Evolutionary conservation across 2,113 vertebrate species (phyloP).

Genomic region (Misgurnus mizolepis): DNA sequence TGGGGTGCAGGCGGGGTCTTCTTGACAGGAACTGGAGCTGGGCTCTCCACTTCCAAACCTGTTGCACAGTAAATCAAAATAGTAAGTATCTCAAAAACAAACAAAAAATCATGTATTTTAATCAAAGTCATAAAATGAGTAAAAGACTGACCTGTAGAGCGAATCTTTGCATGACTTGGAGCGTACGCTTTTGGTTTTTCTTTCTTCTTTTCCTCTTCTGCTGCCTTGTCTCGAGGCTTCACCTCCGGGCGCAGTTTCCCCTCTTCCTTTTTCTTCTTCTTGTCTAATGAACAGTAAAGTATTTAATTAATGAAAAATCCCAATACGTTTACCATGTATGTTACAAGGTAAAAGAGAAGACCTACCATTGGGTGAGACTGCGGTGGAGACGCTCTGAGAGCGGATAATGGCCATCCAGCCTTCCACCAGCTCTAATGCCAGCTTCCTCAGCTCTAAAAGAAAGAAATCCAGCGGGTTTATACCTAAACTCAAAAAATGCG

Average conservation of each 20-base stretch:
- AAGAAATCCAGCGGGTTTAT: conserved; percentile 8
- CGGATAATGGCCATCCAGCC: conserved; percentile 96
- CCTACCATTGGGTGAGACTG: conserved; percentile 70
- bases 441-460: conserved; percentile 82
- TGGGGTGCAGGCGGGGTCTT: conserved; percentile 74
- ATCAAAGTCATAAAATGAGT: not conserved
- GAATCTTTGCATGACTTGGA: conserved; percentile 91
- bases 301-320: not conserved
- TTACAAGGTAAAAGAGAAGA: not conserved
- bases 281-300: conserved; percentile 69
- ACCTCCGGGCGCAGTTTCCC: conserved; percentile 70
- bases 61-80: not conserved
- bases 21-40: conserved; percentile 78
- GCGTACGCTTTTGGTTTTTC: conserved; percentile 92
- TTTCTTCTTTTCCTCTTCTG: conserved; percentile 86
- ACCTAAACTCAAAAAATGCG: not conserved
- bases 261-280: conserved; percentile 88
- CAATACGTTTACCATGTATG: too few relatives aligned
- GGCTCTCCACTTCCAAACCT: conserved; percentile 89
- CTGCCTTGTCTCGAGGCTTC: conserved; percentile 70
- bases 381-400: conserved; percentile 84
- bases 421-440: conserved; percentile 87
- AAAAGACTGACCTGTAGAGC: conserved; percentile 83
- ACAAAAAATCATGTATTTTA: not conserved
- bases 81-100: too few relatives aligned